Base-by-base conservation (phyloP, 1,140 invertebrate species). In the Gonioctena quinquepunctata region DNA sequence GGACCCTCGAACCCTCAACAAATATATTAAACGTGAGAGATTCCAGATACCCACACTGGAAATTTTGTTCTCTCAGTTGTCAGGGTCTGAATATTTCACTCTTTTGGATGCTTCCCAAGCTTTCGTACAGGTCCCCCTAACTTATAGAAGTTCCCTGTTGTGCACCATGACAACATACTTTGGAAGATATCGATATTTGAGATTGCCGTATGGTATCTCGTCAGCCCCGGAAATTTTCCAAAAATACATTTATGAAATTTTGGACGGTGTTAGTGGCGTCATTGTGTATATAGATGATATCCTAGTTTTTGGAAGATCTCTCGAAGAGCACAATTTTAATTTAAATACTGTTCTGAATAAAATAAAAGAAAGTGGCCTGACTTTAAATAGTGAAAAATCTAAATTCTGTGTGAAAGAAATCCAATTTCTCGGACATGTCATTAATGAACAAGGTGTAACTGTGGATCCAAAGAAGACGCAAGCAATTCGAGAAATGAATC, bases 81-180 rank as follows among this genome's bases (percentile, higher is more conserved):
- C 18, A 49, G 62, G 54, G 13, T 48, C 62, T 5, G 33, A 66
- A 57, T 70, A 57, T 57, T 70, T 70, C 23, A 16, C 49, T 16
- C 18, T 70, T n/a, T 26, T 70, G 28, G 62, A 66, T 66, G 69
- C 69, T 2, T 69, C 63, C 2, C 25, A 19, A 16, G 63, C 63
- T 11, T 65, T 65, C 48, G 6, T 50, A 2, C 63, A 65, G 23
- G 11, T 65, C 22, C 63, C 63, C 1, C 21, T 65, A 7, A 48
- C 50, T n/a, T 21, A 65, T 22, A 19, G 21, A 50, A 65, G 63
- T 23, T 65, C 57, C n/a, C 23, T 60, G 6, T 21, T 65, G 18
- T 65, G 63, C 49, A 65, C 63, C 8, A 21, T 65, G 23, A 50
- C 63, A 7, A 65, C 63, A 19, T 48, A 42, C 5, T 52, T 65